Base-by-base conservation (phyloP, 1,140 invertebrate genomes). In the Diuraphis noxia region DNA sequence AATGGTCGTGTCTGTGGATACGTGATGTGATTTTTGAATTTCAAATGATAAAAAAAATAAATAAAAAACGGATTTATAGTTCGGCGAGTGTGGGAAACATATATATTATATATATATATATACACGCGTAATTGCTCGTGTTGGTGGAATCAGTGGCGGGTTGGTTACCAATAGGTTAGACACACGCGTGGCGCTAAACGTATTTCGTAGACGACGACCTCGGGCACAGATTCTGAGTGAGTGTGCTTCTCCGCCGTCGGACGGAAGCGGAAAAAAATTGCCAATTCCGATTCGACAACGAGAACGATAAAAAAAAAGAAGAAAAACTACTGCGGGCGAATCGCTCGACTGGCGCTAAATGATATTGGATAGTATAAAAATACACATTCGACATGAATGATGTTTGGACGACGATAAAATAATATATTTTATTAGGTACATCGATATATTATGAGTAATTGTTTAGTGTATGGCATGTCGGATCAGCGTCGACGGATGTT, bases 1-100 rank as follows among this genome's bases (percentile, higher is more conserved):
- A 63, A 88, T 87, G 49, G 36, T 56, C 13, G 43, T 79, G n/a
- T n/a, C n/a, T n/a, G n/a, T 40, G 23, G 79, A 9, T 88, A 88
- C 86, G 86, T 88, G 86, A 88, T 40, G 52, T 88, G 86, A 40
- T 88, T 88, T 63, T 49, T 40, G 86, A 88, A 88, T 63, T 88
- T 40, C 49, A 25, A 38, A n/a, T 52, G 52, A 19, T 21, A 36
- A 85, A 46, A 85, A 46, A 87, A 38, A 88, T 52, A 36, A 36
- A 88, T 88, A 46, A 85, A 46, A 87, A 38, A 88, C 86, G 49
- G 49, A 88, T 88, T 72, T 63, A 85, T 17, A 49, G 85, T 87
- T 56, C 9, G 36, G 25, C 38, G 52, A 88, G 52, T 88, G 86
- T 88, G 86, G 36, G 86, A 88, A 88, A 88, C 36, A 34, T n/a